Base-by-base conservation (phyloP, 2,113 vertebrate genomes). In the Ceyx margarethae region DNA sequence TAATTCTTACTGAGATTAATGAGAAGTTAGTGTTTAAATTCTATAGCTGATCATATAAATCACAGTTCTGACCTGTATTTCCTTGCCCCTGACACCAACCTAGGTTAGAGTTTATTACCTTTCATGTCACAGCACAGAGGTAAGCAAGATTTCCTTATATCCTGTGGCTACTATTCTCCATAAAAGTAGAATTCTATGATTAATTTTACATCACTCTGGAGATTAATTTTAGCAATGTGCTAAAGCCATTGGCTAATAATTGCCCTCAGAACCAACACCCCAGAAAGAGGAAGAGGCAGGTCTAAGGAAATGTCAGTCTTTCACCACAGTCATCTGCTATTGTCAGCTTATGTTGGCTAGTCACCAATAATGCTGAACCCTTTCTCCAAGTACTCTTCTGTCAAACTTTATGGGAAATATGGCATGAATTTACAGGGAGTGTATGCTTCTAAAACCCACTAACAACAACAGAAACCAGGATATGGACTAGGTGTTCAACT, bases 361-460 rank as follows among this genome's bases (percentile, higher is more conserved):
- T 87, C 33, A 76, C 37, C 43, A 80, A 25, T 62, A 86, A 62
- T 6, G 11, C 40, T 45, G 66, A 87, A 84, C 31, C 33, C 54
- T 79, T 82, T 71, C 71, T 91, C 77, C 62, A 89, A 73, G 54
- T 89, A 71, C 15, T 40, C 9, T 35, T 87, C 62, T 68, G 45
- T 64, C 76, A 92, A 43, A 74, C 91, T 89, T 86, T 81, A 56
- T 77, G 64, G 91, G 75, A 91, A 82, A 72, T 81, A 72, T 64
- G 9, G 10, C 48, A 51, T n/a, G 10, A 65, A 71, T 85, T 94
- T 93, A 74, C 58, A 53, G 3, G 11, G 29, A 76, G 15, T 35
- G 14, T n/a, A 60, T 90, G 67, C 17, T 87, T 89, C 68, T 83
- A 87, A 82, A 84, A 90, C 73, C 15, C 29, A 64, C 61, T 5